Evolutionary conservation across 2,797 vertebrate genomes (phyloP).

Genomic region (Gallinago stenura): DNA sequence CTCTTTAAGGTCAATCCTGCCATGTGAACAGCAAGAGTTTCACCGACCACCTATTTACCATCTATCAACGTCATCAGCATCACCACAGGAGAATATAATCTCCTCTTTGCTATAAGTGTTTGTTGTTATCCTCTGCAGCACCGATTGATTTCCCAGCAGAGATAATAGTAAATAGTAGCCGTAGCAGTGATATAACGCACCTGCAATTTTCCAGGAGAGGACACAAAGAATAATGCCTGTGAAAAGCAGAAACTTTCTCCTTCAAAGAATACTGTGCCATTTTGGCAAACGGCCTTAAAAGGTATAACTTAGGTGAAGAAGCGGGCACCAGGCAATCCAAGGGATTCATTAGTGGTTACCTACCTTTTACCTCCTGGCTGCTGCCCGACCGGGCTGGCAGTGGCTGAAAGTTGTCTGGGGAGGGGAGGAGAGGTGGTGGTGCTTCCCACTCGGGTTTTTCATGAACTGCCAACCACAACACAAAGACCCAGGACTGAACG

Average conservation of each 20-base stretch:
- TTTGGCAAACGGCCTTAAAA: neutral
- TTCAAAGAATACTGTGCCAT: neutral
- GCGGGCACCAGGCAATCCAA: neutral
- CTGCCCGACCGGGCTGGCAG: neutral
- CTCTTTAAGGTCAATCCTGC: neutral
- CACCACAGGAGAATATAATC: neutral
- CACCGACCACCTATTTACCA: neutral
- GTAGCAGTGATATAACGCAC: neutral
- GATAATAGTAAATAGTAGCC: neutral
- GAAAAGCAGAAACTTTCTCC: neutral
- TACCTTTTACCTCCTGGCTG: neutral
- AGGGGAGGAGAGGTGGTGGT: neutral
- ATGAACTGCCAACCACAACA: neutral
- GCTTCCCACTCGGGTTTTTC: neutral
- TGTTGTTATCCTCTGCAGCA: neutral
- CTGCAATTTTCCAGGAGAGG: slow-evolving; percentile 2
- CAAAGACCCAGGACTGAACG: neutral
- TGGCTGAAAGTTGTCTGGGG: neutral
- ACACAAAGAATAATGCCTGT: neutral
- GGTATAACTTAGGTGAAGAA: neutral
- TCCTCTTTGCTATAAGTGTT: neutral
- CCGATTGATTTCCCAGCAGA: slow-evolving; percentile 2
- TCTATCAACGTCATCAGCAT: neutral
- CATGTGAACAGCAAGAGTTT: neutral
- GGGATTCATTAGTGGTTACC: neutral